phyloP scores from a whole-genome alignment of 2,888 invertebrate species.

The Lumbricus terrestris region DNA sequence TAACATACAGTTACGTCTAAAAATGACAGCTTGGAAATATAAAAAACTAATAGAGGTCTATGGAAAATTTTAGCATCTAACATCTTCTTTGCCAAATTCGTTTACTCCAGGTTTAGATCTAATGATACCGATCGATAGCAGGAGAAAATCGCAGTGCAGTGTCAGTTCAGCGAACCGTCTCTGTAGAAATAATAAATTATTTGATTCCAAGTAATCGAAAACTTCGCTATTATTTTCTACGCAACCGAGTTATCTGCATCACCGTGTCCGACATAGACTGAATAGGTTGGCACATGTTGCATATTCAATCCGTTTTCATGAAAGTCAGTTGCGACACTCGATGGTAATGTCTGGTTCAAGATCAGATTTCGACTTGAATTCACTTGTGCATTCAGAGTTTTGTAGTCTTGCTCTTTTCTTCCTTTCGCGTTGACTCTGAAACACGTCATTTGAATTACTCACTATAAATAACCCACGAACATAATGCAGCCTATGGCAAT shows the following conservation, averaged over 20 bases:
- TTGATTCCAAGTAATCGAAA: too few relatives aligned
- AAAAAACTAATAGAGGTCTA: neutral
- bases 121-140: too few relatives aligned
- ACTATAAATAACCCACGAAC: neutral
- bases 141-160: too few relatives aligned
- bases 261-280: neutral
- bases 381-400: neutral
- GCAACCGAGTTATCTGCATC: neutral
- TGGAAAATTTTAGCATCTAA: neutral
- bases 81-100: neutral
- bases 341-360: neutral
- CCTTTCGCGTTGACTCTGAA: neutral
- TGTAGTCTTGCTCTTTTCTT: neutral
- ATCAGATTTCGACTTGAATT: neutral
- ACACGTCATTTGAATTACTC: neutral
- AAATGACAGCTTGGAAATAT: neutral
- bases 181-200: too few relatives aligned
- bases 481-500: neutral
- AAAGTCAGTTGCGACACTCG: constrained; percentile 3
- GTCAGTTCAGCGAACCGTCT: too few relatives aligned
- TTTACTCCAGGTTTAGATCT: too few relatives aligned
- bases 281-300: neutral
- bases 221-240: neutral
- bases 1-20: neutral
- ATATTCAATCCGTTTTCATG: neutral